Evolutionary conservation across 1,140 invertebrate species (phyloP).

Genomic region (Drosophila asahinai): DNA sequence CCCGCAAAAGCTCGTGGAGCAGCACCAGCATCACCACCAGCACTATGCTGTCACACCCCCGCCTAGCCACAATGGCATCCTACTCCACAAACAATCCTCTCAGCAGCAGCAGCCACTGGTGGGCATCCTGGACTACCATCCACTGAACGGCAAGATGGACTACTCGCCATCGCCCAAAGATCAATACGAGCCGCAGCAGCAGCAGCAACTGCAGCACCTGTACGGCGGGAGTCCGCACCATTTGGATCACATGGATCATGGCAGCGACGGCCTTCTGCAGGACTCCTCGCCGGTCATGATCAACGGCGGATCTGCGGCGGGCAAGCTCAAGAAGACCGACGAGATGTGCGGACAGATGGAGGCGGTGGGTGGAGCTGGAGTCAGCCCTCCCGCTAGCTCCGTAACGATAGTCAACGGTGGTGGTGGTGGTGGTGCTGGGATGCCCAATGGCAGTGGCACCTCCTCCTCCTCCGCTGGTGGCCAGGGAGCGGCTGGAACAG

Average conservation of each 20-base stretch:
- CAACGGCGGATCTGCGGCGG: slow-evolving; percentile 38
- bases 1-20: slow-evolving; percentile 70
- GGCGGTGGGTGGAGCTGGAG: slow-evolving; percentile 14
- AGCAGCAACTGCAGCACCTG: slow-evolving; percentile 65
- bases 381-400: slow-evolving; percentile 15
- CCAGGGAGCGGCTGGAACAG: slow-evolving; percentile 24
- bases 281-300: slow-evolving; percentile 49
- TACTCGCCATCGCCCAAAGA: slow-evolving; percentile 81
- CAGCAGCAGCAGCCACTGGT: slow-evolving; percentile 74
- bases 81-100: slow-evolving; percentile 65
- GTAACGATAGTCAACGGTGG: slow-evolving; percentile 31
- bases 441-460: slow-evolving; percentile 46
- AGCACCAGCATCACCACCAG: slow-evolving; percentile 70
- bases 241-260: slow-evolving; percentile 46
- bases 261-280: slow-evolving; percentile 61
- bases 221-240: slow-evolving; percentile 76
- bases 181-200: slow-evolving; percentile 70
- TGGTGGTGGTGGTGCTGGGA: slow-evolving; percentile 29
- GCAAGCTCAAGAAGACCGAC: slow-evolving; percentile 74
- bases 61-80: slow-evolving; percentile 68
- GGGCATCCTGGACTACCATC: slow-evolving; percentile 74
- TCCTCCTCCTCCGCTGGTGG: slow-evolving; percentile 8
- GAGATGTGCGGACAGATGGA: slow-evolving; percentile 70
- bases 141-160: slow-evolving; percentile 75
- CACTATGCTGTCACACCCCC: slow-evolving; percentile 72